Evolutionary conservation across 2,888 invertebrate genomes (phyloP), one percentile per base, ranked within the genome.

Genomic region (Anticlea derivata): DNA sequence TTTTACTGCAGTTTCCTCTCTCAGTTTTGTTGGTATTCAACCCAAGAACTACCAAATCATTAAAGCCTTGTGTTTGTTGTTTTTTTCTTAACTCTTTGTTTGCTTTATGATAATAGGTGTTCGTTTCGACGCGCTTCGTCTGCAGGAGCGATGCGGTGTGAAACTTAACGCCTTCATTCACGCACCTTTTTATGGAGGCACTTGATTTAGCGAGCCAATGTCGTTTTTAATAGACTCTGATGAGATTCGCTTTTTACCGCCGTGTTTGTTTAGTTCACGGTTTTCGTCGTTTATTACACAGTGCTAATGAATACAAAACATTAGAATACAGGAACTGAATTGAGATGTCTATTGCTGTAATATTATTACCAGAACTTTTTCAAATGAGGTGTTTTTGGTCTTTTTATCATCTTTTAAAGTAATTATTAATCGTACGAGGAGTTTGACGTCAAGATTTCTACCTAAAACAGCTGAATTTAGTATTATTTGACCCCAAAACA

Each of bases 71-170:
- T 83, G 80, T 86, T 86, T 86, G 86, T 87, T 85, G 80, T 78
- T 84, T 83, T 75, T 60, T 73, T 73, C 72, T 46, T 30, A 56
- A 55, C 61, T 80, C 78, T 81, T 86, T 88, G 86, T 89, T 89
- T 87, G 84, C 78, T 86, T 86, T 90, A 87, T 89, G 90, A 89
- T 89, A 89, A 88, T 87, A 83, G 86, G 87, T 83, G 84, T 88
- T 85, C 78, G 85, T 83, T 83, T 86, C 80, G 78, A 75, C 75
- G 78, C 75, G 74, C 70, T 66, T 67, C 58, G 72, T 73, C 47
- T 68, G 72, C 86, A 74, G 83, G 78, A 80, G 82, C 79, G 80
- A 80, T 77, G 73, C 67, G 79, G 89, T 87, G 89, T 90, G 89
- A 89, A 88, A 90, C 83, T 83, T 89, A 75, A 88, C 90, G 86